Evolutionary conservation across 2,797 vertebrate genomes (phyloP).

Genomic region (Cyprinodon diabolis): DNA sequence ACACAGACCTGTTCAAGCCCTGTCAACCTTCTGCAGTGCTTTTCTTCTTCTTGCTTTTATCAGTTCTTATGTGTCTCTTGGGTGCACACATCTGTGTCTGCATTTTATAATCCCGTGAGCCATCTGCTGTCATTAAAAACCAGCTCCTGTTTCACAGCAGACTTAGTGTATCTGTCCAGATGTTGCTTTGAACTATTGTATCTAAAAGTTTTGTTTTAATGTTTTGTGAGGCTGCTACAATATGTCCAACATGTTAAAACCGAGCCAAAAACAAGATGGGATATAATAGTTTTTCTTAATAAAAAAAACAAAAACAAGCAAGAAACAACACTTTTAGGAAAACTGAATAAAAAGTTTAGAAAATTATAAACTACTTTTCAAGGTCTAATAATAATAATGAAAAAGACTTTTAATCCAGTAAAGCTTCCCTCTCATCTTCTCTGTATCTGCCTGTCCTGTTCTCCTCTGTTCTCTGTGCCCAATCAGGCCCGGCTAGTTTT

Average conservation of each 20-base stretch:
- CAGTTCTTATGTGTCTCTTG: constrained; percentile 34
- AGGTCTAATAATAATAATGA: background rate
- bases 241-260: background rate
- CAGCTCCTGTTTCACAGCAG: constrained; percentile 39
- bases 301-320: too few relatives aligned
- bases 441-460: constrained; percentile 3
- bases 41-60: constrained; percentile 28
- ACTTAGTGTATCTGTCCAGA: constrained; percentile 40
- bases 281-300: background rate
- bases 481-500: constrained; percentile 58
- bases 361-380: background rate
- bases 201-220: constrained; percentile 31
- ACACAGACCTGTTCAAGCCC: constrained; percentile 19
- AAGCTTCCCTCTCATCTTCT: constrained; percentile 15
- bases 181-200: constrained; percentile 44
- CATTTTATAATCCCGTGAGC: constrained; percentile 61
- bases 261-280: background rate
- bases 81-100: constrained; percentile 27
- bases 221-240: constrained; percentile 8
- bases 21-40: constrained; percentile 20
- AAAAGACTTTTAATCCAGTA: background rate
- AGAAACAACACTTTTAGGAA: background rate
- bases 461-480: background rate
- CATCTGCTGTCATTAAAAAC: constrained; percentile 71
- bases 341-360: background rate